Evolutionary conservation across 2,113 vertebrate species (phyloP), one percentile per base, ranked within the genome.

Genomic region (Nibea albiflora): DNA sequence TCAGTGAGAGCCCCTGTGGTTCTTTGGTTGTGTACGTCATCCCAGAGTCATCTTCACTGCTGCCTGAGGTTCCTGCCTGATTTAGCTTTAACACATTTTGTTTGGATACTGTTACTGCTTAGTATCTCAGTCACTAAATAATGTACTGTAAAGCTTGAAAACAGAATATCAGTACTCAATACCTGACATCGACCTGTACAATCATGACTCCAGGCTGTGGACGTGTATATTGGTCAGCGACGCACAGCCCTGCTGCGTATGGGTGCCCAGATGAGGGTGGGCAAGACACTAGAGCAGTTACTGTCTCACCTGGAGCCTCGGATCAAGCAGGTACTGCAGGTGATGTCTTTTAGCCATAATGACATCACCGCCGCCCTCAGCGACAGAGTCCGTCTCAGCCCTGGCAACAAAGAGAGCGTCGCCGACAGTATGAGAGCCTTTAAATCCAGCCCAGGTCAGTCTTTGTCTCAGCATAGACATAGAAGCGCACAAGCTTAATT

Each of bases 371-470:
- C 96, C 0, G 95, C 97, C 6, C 93, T 99, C 67, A 96, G 97
- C 0, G 95, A 98, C 93, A 94, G 96, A 0, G 93, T 96, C 44
- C 96, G 96, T 0, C 80, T 95, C 0, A 89, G 94, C 50, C 96
- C 95, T 17, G 93, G 95, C n/a, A 92, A 94, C 87, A 93, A 88
- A 69, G 94, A 94, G 73, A 93, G 90, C 86, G 91, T 94, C 50
- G 94, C 93, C 0, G 96, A 97, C 12, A 96, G 95, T 20, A 96
- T 98, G 93, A 95, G 97, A 42, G 90, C 96, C 52, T 96, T 99
- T 84, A 99, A 99, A 85, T 98, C 97, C 93, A 99, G 98, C 82
- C 95, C 97, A 78, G 98, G 98, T 99, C 89, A 75, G 89, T 57
- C 24, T 80, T 64, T 53, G 28, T 81, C 44, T 73, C 22, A 71